phyloP scores from a whole-genome alignment of 2,888 invertebrate genomes.

The Muscina levida region DNA sequence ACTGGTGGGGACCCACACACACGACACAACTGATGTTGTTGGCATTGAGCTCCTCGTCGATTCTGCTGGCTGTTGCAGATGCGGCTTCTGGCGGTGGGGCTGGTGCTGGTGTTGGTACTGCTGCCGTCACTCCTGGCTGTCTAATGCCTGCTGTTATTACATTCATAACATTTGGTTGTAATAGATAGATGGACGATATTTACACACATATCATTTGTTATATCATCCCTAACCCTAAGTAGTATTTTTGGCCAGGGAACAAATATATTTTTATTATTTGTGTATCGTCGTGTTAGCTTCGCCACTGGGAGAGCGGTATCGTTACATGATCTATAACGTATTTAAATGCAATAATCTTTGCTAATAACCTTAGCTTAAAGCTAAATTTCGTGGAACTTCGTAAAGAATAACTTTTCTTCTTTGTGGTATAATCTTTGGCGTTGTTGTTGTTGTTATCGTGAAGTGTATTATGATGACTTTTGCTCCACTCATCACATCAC shows the following conservation, averaged over 20 bases:
- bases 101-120: slow-evolving; percentile 18
- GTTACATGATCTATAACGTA: too few relatives aligned
- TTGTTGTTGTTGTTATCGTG: too few relatives aligned
- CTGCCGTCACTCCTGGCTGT: slow-evolving; percentile 39
- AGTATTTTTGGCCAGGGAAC: slow-evolving; percentile 46
- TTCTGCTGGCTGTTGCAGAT: slow-evolving; percentile 45
- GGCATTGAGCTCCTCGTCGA: slow-evolving; percentile 21
- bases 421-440: too few relatives aligned
- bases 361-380: too few relatives aligned
- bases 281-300: too few relatives aligned
- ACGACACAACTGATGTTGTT: slow-evolving; percentile 7
- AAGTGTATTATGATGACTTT: too few relatives aligned
- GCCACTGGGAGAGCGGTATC: too few relatives aligned
- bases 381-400: too few relatives aligned
- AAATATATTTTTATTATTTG: slow-evolving; percentile 29
- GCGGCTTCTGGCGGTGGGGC: slow-evolving; percentile 14
- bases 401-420: too few relatives aligned
- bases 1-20: not conserved
- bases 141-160: slow-evolving; percentile 53
- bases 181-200: slow-evolving; percentile 20
- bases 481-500: slow-evolving; percentile 18
- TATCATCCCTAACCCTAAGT: not conserved
- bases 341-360: too few relatives aligned
- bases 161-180: slow-evolving; percentile 56
- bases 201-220: not conserved